Conservation (phyloP, 2,888 invertebrate species). For the Ennomos quercinarius region DNA sequence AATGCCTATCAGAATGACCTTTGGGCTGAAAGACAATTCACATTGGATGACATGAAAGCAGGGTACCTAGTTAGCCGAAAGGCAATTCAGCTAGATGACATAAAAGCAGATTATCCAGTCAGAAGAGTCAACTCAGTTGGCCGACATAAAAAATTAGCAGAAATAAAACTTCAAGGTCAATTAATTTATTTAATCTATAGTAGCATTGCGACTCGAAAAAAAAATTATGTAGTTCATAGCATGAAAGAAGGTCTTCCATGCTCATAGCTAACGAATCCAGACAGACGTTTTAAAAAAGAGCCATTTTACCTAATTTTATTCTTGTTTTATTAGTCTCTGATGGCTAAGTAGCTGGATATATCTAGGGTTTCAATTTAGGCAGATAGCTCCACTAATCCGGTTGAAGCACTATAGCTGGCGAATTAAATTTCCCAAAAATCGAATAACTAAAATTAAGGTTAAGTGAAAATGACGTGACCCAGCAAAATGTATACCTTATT, state of each 20-base stretch:
- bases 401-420: conserved; percentile 40
- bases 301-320: conserved; percentile 6
- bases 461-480: conserved; percentile 23
- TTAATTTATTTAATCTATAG: no score
- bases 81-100: no score
- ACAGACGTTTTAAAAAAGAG: conserved; percentile 5
- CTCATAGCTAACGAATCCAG: background rate
- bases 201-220: no score
- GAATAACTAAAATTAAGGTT: conserved; percentile 40
- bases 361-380: conserved; percentile 16
- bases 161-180: no score
- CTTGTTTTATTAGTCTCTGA: conserved; percentile 6
- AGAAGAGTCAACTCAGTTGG: no score
- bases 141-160: no score
- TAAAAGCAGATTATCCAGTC: no score
- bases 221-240: background rate
- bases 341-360: conserved; percentile 10
- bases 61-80: no score
- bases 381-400: conserved; percentile 26
- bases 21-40: no score
- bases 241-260: no score
- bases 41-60: no score
- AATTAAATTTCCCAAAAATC: conserved; percentile 45
- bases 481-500: conserved; percentile 14
- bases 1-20: no score